These are phyloP conservation scores for Drosophila flavopinicola DNA, from an alignment of 2,888 invertebrate species.

Conservation along the genomic window DNA sequence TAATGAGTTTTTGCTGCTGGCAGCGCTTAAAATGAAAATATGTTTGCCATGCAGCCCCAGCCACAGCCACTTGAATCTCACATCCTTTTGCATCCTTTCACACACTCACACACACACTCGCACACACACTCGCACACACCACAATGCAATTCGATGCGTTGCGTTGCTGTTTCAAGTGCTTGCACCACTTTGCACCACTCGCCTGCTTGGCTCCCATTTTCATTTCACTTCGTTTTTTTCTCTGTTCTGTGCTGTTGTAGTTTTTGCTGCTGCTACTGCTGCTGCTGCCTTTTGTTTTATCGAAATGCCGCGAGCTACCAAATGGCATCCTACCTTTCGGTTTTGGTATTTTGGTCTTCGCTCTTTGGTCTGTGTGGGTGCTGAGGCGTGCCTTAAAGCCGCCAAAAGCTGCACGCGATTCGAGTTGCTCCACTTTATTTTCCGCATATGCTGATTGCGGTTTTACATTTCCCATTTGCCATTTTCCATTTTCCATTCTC, in stretches of 20 bases:
- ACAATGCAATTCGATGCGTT: conserved; percentile 64
- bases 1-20: conserved; percentile 72
- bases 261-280: too few relatives aligned
- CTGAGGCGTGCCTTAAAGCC: conserved; percentile 54
- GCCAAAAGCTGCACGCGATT: conserved; percentile 32
- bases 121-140: conserved; percentile 11
- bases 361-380: conserved; percentile 55
- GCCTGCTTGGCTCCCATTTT: conserved; percentile 28
- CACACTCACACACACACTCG: conserved; percentile 4
- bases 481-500: conserved; percentile 40
- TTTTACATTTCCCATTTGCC: conserved; percentile 45
- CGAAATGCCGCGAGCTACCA: conserved; percentile 37
- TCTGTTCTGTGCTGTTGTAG: conserved; percentile 10
- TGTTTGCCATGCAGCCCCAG: conserved; percentile 62
- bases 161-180: conserved; percentile 52
- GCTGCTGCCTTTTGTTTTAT: conserved; percentile 56
- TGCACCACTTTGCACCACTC: conserved; percentile 50
- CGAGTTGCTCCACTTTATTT: conserved; percentile 54
- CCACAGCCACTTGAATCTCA: conserved; percentile 30
- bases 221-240: conserved; percentile 34
- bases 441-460: conserved; percentile 74
- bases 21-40: conserved; percentile 69
- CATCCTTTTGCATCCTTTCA: conserved; percentile 19
- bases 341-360: neutral
- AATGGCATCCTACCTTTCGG: conserved; percentile 29